Percentiles rank a stretch among this genome's conserved stretches.
phyloP scores from a whole-genome alignment of 1,140 invertebrate genomes.

The Antheraea mylitta region DNA sequence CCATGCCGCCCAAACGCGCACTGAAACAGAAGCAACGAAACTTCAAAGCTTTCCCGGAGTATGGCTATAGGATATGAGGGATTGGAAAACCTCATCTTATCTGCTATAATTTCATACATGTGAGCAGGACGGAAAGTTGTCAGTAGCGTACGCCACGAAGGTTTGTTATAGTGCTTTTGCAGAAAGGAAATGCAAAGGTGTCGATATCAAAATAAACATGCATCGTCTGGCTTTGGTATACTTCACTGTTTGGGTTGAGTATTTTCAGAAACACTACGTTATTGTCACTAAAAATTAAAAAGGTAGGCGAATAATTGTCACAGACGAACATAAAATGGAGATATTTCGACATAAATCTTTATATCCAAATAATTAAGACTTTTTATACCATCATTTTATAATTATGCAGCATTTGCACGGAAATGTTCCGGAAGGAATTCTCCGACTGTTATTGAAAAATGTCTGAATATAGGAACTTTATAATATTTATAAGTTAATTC shows the following conservation, averaged over 20 bases:
- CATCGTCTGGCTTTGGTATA: conserved; percentile 13
- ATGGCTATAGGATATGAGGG: conserved; percentile 31
- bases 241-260: not conserved
- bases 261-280: not conserved
- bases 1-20: conserved; percentile 60
- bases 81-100: conserved; percentile 46
- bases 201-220: conserved; percentile 69
- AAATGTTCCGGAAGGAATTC: too few relatives aligned
- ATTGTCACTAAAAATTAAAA: not conserved
- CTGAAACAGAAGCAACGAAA: conserved; percentile 32
- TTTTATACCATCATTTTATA: too few relatives aligned
- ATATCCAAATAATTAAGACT: too few relatives aligned
- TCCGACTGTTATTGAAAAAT: too few relatives aligned
- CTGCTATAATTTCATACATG: conserved; percentile 30
- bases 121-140: conserved; percentile 34
- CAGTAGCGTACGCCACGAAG: not conserved
- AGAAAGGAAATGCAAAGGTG: conserved; percentile 59
- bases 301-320: too few relatives aligned
- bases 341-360: too few relatives aligned
- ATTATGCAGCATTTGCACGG: too few relatives aligned
- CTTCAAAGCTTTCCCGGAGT: conserved; percentile 43
- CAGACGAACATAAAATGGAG: too few relatives aligned
- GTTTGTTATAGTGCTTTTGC: conserved; percentile 24
- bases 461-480: too few relatives aligned
- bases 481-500: too few relatives aligned